Conservation (phyloP, 2,113 vertebrate genomes). For the Pelvicachromis taeniatus region DNA sequence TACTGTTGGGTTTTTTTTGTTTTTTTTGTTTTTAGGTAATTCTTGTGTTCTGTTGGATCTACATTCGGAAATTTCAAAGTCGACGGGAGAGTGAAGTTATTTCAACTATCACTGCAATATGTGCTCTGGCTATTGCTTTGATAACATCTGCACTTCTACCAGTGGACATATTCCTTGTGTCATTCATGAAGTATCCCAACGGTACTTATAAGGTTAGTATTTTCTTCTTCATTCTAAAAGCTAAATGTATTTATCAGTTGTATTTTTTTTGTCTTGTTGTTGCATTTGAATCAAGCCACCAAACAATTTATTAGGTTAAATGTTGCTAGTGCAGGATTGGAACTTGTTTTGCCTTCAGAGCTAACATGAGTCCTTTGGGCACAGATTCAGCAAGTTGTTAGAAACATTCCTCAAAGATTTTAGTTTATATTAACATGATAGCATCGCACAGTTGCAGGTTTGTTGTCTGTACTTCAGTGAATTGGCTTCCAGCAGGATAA, state of each 20-base stretch:
- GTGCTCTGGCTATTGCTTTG: constrained; percentile 89
- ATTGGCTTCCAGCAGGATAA: background rate
- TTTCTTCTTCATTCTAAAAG: background rate
- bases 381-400: background rate
- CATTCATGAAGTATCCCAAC: constrained; percentile 93
- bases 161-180: constrained; percentile 97
- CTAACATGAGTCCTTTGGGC: background rate
- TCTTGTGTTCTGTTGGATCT: constrained; percentile 93
- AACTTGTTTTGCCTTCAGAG: background rate
- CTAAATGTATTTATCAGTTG: constrained; percentile 7
- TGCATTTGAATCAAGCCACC: background rate
- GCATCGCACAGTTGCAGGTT: background rate
- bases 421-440: background rate
- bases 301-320: background rate
- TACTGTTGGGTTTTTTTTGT: background rate
- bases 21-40: constrained; percentile 75
- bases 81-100: constrained; percentile 93
- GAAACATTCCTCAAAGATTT: background rate
- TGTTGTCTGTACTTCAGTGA: background rate
- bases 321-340: background rate
- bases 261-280: background rate
- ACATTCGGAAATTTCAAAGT: constrained; percentile 96
- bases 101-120: constrained; percentile 95
- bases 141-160: constrained; percentile 93
- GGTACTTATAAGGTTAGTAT: constrained; percentile 94